These are phyloP conservation scores for Crax fasciolata DNA, from an alignment of 2,797 vertebrate genomes.

Conservation along the genomic window DNA sequence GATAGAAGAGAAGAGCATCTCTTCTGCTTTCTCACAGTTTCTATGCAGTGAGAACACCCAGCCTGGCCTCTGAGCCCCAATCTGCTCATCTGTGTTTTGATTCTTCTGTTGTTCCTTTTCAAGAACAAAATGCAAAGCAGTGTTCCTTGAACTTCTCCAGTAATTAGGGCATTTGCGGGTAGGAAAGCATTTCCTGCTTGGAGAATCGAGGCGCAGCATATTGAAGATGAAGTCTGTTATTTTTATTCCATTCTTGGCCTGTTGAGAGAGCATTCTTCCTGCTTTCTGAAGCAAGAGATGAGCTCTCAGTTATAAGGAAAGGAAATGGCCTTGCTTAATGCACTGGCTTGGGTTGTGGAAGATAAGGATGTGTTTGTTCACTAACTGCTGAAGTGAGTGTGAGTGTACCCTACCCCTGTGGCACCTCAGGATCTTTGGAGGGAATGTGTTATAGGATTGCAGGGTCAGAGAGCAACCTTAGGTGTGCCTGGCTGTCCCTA, in stretches of 20 bases:
- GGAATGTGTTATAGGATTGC: background rate
- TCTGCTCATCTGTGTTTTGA: background rate
- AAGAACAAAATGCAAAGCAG: background rate
- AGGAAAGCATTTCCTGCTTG: slow-evolving; percentile 67
- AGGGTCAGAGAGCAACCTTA: background rate
- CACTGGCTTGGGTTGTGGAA: background rate
- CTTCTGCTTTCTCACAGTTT: background rate
- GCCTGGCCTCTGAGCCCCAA: background rate
- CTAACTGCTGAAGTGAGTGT: background rate
- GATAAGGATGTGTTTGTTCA: background rate
- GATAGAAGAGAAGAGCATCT: background rate
- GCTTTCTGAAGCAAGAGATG: background rate
- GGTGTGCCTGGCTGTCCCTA: background rate
- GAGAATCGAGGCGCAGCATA: background rate
- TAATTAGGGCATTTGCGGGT: slow-evolving; percentile 58
- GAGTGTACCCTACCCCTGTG: background rate
- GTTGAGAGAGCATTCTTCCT: slow-evolving; percentile 28
- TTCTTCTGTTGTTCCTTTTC: background rate
- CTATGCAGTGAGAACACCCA: background rate
- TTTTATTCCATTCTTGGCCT: slow-evolving; percentile 14
- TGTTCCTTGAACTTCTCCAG: background rate
- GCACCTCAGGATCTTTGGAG: background rate
- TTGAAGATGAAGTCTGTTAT: background rate
- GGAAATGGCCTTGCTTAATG: background rate
- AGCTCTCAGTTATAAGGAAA: background rate